Base-by-base conservation (phyloP, 2,888 invertebrate species). In the Nezara viridula region DNA sequence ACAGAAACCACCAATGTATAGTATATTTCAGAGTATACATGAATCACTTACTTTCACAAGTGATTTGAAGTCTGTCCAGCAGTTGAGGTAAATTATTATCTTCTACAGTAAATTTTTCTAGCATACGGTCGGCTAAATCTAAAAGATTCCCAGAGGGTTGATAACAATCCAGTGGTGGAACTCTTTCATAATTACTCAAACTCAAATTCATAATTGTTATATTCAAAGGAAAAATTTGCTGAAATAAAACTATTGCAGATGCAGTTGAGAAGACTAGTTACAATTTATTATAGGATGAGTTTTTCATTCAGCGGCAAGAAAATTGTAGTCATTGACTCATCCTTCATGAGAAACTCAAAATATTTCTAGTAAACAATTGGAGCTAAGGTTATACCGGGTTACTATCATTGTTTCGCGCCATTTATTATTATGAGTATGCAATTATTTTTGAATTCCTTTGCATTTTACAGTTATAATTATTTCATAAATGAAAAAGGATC, bases 101-200 rank as follows among this genome's bases (percentile, higher is more conserved):
- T 89, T 94, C 93, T 89, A 93, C 93, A 91, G 96, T 94, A 91
- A 96, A 96, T 93, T 95, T 96, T 92, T 98, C 97, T 66, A 98
- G 94, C 93, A 96, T 96, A 92, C 95, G 95, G 73, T 96, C 96
- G 86, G 97, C 97, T 91, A 96, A 93, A 93, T 97, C 97, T 91
- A 97, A 93, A 89, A 95, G 89, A 88, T 88, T 89, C n/a, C 85
- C 77, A 86, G 89, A 88, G 47, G 81, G 77, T 32, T 86, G 86
- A 49, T 89, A 86, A 77, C 47, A 52, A 44, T 89, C 85, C 55
- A 86, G 44, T 19, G 81, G 66, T 32, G 88, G 85, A 55, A 85
- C 85, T 88, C 88, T 88, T 50, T 88, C 88, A 88, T 88, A 88
- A 85, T 47, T 40, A 81, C 66, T 88, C 44, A 88, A 88, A 88